Evolutionary conservation across 2,797 vertebrate genomes (phyloP), one percentile per base, ranked within the genome.

Genomic region (Artibeus jamaicensis): DNA sequence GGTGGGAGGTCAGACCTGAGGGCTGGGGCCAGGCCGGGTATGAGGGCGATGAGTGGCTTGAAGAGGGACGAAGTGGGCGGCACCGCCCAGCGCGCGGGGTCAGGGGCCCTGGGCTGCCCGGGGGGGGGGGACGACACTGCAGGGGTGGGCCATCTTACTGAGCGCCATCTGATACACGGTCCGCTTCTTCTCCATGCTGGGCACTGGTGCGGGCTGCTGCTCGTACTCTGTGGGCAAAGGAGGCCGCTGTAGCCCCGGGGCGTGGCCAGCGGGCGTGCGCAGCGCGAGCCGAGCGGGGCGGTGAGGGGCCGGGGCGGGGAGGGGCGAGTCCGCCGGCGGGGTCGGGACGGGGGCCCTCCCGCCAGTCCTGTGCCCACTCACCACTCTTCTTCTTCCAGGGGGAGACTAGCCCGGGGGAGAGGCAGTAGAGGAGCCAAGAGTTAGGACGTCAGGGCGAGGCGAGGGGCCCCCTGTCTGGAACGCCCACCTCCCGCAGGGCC

Each of bases 161-260:
- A 99, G 97, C 96, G 99, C 99, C 99, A 99, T 99, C 98, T 99
- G 99, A 98, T 99, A 99, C 98, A 99, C 99, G 29, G 99, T 99
- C 98, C 99, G 98, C 98, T 99, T 99, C 98, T 99, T 99, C 98
- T 99, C 99, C 84, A 99, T 98, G 97, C 99, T 98, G 93, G 97
- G 97, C 91, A 97, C 98, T 97, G 99, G 99, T 26, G 99, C 98
- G 9, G 99, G 98, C 86, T 94, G 97, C 97, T 99, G 99, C 96
- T 99, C 99, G 42, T 99, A 99, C 97, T 99, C 99, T 99, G 97
- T 95, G 96, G 97, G 97, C 91, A 97, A 96, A 97, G 46, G 78
- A 39, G 1, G 50, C 2, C 8, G 74, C 70, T 96, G 93, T 92
- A 73, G 94, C 34, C 32, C 73, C 32, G 44, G 48, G 59, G 73